Percentiles rank a stretch among this genome's conserved stretches.
These are phyloP conservation scores for Bovichtus variegatus DNA, from an alignment of 2,797 vertebrate genomes.

Conservation along the genomic window DNA sequence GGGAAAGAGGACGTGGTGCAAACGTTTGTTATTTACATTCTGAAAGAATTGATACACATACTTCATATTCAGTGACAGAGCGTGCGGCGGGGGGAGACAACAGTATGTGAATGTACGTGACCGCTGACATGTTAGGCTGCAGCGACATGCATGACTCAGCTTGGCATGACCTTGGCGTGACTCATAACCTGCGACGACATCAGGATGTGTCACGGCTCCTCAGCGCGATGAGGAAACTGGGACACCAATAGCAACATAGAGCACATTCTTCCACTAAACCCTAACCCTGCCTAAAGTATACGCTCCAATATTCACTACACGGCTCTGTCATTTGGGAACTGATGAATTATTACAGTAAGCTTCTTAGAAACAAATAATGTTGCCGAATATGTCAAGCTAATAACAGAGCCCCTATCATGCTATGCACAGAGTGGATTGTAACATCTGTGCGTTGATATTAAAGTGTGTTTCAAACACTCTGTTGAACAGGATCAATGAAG, in stretches of 20 bases:
- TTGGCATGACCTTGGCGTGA: constrained; percentile 46
- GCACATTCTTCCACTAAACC: constrained; percentile 1
- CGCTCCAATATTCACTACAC: constrained; percentile 40
- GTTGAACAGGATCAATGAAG: not conserved
- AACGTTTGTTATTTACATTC: constrained; percentile 77
- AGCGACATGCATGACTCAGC: constrained; percentile 65
- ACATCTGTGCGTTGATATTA: not conserved
- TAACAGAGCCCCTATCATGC: too few species aligned
- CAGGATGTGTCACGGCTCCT: constrained; percentile 13
- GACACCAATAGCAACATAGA: constrained; percentile 44
- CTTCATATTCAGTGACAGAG: constrained; percentile 52
- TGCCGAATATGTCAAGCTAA: not conserved
- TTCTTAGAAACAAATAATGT: constrained; percentile 4
- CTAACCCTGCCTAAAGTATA: not conserved
- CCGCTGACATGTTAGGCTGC: constrained; percentile 38
- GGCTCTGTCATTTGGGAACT: not conserved
- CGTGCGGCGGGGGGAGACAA: constrained; percentile 22
- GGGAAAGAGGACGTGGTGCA: constrained; percentile 63
- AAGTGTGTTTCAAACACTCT: not conserved
- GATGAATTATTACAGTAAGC: constrained; percentile 10
- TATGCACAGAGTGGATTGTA: not conserved
- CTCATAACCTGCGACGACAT: constrained; percentile 43
- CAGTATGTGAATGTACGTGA: constrained; percentile 39
- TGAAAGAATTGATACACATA: constrained; percentile 56
- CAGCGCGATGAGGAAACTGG: constrained; percentile 13